Conservation (phyloP, 2,888 invertebrate species). For the Sicus ferrugineus region DNA sequence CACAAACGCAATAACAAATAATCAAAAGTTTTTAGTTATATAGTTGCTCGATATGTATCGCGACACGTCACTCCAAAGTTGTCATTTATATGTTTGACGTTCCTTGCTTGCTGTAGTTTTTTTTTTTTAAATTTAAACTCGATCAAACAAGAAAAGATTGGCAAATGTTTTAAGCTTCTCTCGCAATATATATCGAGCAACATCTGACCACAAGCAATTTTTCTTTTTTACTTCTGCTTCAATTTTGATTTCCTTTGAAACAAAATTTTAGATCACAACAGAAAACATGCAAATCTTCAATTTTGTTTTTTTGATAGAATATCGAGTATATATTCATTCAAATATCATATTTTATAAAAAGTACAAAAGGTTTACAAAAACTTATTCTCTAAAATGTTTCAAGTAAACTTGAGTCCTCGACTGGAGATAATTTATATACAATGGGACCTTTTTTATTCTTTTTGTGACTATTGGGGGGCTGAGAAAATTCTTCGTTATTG, state of each 20-base stretch:
- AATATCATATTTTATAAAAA: too few species aligned
- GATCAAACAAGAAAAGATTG: background rate
- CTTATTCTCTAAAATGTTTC: background rate
- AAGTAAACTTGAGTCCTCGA: too few species aligned
- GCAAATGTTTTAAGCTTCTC: background rate
- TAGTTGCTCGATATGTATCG: too few species aligned
- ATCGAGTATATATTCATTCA: too few species aligned
- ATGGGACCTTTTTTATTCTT: background rate
- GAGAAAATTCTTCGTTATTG: background rate
- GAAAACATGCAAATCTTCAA: background rate
- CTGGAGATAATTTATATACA: background rate
- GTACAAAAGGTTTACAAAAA: too few species aligned
- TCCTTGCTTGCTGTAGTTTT: too few species aligned
- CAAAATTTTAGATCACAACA: too few species aligned
- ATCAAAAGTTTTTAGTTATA: too few species aligned
- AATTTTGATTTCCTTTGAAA: too few species aligned
- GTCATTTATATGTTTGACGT: background rate
- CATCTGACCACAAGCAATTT: background rate
- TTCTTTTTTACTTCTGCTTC: too few species aligned
- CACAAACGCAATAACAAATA: background rate
- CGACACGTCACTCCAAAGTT: background rate
- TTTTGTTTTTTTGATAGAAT: too few species aligned
- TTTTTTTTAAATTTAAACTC: background rate
- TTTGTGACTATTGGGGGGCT: background rate
- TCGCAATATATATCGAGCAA: background rate